Conservation (phyloP, 2,797 vertebrate species). For the Mareca strepera region DNA sequence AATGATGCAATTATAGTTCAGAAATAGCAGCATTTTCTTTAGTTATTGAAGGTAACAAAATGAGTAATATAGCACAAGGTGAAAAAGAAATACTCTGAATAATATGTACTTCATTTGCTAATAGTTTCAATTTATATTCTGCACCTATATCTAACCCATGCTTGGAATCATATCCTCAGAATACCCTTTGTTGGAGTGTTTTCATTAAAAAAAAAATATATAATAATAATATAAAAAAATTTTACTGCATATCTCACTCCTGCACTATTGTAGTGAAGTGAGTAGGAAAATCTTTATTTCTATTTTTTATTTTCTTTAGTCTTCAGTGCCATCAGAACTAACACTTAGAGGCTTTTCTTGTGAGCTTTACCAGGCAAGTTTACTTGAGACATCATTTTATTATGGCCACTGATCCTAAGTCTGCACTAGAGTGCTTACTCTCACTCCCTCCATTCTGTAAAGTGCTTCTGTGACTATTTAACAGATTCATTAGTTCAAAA, state of each 20-base stretch:
- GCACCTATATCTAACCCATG: not conserved
- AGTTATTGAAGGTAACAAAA: not conserved
- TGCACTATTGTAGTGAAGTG: not conserved
- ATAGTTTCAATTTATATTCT: not conserved
- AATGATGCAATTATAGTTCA: not conserved
- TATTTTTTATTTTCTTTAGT: conserved; percentile 36
- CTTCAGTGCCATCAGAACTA: conserved; percentile 1
- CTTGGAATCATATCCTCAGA: not conserved
- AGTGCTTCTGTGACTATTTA: not conserved
- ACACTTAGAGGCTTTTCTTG: not conserved
- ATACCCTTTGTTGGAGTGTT: not conserved
- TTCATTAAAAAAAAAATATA: not conserved
- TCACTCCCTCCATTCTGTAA: not conserved
- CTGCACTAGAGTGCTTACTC: not conserved
- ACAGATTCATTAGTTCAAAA: not conserved
- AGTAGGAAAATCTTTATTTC: conserved; percentile 19
- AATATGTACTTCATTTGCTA: not conserved
- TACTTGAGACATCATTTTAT: not conserved
- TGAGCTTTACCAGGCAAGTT: conserved; percentile 1
- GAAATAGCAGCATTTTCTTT: not conserved
- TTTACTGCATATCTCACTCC: not conserved
- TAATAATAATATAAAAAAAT: no score
- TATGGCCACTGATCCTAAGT: not conserved
- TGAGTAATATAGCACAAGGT: not conserved
- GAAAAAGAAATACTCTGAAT: not conserved